Base-by-base conservation (phyloP, 2,797 vertebrate species). In the Mallotus villosus region DNA sequence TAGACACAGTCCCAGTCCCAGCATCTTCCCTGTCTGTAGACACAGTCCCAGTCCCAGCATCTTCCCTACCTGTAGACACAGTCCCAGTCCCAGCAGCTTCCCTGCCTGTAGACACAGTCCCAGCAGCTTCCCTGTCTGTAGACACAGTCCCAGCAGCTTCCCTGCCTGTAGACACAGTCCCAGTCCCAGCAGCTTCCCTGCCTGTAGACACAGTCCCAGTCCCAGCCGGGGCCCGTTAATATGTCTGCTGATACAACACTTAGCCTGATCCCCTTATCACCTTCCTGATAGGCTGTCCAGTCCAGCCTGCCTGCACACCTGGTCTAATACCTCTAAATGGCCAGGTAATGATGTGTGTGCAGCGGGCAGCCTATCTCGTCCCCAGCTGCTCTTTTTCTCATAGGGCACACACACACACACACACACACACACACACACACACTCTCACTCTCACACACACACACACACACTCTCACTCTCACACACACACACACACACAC, bases 271-370 rank as follows among this genome's bases (percentile, higher is more conserved):
- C 5, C 4, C 64, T 66, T 66, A 65, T 65, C 64, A 25, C 51
- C 51, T 55, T 55, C 51, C 51, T 55, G 51, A 55, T 55, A 55
- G 51, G 51, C 51, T 55, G 2, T 17, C 51, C 19, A 55, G 62
- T 63, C 62, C 19, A 5, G 49, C n/a, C 17, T 76, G 46, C 69
- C 55, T 51, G 16, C 6, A 22, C 68, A 64, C 29, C 70, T 70
- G 46, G 53, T 53, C 68, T 85, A 85, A 86, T 88, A 73, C 81
- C 79, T 83, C 75, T 80, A 84, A 88, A 89, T 80, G 78, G 84
- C 83, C 87, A 70, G 25, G 85, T 87, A 85, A 90, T 79, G 79
- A 89, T 87, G 85, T 90, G 85, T 82, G 86, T 89, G 76, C 74
- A 86, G 84, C 81, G 79, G 87, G 86, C 81, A 85, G 74, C 82